phyloP scores from a whole-genome alignment of 1,140 invertebrate species.

The Rhopalosiphum maidis region DNA sequence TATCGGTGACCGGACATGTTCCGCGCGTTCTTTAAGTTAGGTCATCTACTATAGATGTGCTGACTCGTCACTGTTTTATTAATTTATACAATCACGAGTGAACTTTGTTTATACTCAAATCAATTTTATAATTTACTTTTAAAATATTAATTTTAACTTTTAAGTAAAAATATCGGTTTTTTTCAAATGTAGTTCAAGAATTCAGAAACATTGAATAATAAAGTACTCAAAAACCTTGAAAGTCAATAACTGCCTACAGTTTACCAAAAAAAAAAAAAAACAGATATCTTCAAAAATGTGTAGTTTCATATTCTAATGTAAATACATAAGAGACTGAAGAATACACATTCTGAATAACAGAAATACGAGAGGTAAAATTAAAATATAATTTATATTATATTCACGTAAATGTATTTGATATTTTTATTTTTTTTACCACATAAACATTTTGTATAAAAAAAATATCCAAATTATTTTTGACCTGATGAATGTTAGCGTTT shows the following conservation, averaged over 20 bases:
- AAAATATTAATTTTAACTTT: no score
- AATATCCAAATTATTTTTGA: background rate
- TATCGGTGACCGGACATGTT: background rate
- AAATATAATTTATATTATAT: no score
- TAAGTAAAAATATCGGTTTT: background rate
- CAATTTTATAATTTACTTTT: no score
- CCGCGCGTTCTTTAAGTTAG: background rate
- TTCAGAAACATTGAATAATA: background rate
- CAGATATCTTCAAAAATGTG: background rate
- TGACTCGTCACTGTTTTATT: background rate
- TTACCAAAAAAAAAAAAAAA: background rate
- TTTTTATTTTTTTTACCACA: background rate
- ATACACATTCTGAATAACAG: background rate
- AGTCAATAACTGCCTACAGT: background rate
- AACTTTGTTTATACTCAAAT: no score
- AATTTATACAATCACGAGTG: background rate
- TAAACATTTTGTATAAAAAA: background rate
- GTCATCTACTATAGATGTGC: background rate
- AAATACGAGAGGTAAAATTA: background rate
- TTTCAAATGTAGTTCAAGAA: background rate
- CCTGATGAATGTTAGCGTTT: background rate
- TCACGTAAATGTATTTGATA: no score
- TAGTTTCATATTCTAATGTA: background rate
- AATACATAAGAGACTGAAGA: background rate
- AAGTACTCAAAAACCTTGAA: background rate